Evolutionary conservation across 2,888 invertebrate genomes (phyloP).

Genomic region (Cremastinae sp.): DNA sequence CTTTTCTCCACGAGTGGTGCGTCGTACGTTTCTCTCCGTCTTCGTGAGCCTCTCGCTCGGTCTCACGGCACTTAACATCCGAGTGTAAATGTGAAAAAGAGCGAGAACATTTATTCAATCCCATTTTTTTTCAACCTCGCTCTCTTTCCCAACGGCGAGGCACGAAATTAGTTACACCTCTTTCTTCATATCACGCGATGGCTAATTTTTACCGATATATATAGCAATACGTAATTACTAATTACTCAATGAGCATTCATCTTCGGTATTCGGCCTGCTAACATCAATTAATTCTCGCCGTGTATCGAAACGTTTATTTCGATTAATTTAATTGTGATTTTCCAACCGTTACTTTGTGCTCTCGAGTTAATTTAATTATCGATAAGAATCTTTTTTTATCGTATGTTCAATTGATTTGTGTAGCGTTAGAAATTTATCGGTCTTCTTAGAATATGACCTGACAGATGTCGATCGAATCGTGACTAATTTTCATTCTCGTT

Average conservation of each 20-base stretch:
- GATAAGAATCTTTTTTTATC: background rate
- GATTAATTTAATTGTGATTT: background rate
- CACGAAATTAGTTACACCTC: slow-evolving; percentile 58
- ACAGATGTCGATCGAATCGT: slow-evolving; percentile 26
- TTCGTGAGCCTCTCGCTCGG: slow-evolving; percentile 17
- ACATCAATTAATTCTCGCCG: slow-evolving; percentile 20
- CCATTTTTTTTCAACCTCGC: slow-evolving; percentile 4
- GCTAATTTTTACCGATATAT: slow-evolving; percentile 50
- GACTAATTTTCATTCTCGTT: background rate
- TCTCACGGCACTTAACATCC: slow-evolving; percentile 14
- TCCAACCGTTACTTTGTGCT: no score
- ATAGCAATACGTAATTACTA: slow-evolving; percentile 51
- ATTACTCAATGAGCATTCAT: slow-evolving; percentile 51
- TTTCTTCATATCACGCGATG: slow-evolving; percentile 56
- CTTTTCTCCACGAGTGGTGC: slow-evolving; percentile 23
- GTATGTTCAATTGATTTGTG: background rate
- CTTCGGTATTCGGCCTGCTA: slow-evolving; percentile 18
- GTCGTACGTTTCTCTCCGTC: slow-evolving; percentile 10
- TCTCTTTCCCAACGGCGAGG: slow-evolving; percentile 31
- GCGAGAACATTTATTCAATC: slow-evolving; percentile 17
- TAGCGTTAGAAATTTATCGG: background rate
- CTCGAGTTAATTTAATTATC: no score
- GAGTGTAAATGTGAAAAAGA: slow-evolving; percentile 1
- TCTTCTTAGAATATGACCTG: background rate
- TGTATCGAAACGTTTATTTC: background rate